phyloP scores from a whole-genome alignment of 2,797 vertebrate genomes.

The Rhynchonycteris naso region DNA sequence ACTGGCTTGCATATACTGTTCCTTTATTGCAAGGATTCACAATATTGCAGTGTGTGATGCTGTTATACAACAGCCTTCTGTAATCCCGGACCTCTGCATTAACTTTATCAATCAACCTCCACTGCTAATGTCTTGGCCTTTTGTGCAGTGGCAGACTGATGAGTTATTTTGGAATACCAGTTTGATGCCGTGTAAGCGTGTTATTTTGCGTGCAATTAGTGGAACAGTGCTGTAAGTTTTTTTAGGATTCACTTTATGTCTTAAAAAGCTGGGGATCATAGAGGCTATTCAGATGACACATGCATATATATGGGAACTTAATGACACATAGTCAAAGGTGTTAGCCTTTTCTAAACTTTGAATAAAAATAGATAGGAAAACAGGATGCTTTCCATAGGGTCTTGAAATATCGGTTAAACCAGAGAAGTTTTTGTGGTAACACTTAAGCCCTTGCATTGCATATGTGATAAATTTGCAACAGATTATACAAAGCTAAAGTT shows the following conservation, averaged over 20 bases:
- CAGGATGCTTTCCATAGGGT: neutral
- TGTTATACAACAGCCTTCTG: slow-evolving; percentile 60
- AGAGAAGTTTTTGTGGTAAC: slow-evolving; percentile 38
- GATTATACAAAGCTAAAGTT: neutral
- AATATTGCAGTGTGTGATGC: slow-evolving; percentile 59
- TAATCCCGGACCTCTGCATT: slow-evolving; percentile 60
- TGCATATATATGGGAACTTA: neutral
- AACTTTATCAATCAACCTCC: slow-evolving; percentile 65
- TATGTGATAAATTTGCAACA: slow-evolving; percentile 31
- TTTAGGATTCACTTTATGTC: slow-evolving; percentile 26
- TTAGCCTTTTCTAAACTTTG: slow-evolving; percentile 55
- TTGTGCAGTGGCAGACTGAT: slow-evolving; percentile 50
- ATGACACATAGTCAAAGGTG: neutral
- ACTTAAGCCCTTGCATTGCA: neutral
- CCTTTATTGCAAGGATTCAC: slow-evolving; percentile 68
- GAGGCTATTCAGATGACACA: neutral
- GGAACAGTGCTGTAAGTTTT: neutral
- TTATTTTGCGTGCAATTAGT: neutral
- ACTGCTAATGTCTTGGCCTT: slow-evolving; percentile 58
- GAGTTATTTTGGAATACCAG: slow-evolving; percentile 24
- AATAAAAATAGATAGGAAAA: slow-evolving; percentile 42
- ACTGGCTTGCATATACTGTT: slow-evolving; percentile 67
- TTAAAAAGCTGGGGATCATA: slow-evolving; percentile 38
- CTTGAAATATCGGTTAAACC: slow-evolving; percentile 56
- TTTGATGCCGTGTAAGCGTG: slow-evolving; percentile 26